Conservation (phyloP, 2,888 invertebrate species). For the Torymus aiolomorphi region DNA sequence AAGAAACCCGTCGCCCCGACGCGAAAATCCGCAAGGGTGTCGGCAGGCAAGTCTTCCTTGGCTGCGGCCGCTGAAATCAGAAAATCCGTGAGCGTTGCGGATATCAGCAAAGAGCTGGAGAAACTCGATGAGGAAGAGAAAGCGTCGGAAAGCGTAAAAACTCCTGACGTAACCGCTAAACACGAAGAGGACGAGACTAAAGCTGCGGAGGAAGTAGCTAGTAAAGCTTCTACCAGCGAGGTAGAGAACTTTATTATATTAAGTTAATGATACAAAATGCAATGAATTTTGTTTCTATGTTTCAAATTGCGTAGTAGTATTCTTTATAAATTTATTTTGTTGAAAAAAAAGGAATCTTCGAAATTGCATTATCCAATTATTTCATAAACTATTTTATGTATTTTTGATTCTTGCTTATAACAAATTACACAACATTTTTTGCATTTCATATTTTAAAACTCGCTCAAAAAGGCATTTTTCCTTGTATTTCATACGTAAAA, state of each 20-base stretch:
- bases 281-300: too few species aligned
- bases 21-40: constrained; percentile 48
- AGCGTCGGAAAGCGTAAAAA: constrained; percentile 36
- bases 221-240: constrained; percentile 26
- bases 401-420: too few species aligned
- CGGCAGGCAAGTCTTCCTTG: constrained; percentile 20
- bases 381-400: too few species aligned
- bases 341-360: too few species aligned
- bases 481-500: too few species aligned
- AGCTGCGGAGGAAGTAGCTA: constrained; percentile 11
- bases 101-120: constrained; percentile 45
- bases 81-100: constrained; percentile 21
- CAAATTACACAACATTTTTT: too few species aligned
- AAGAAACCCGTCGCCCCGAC: constrained; percentile 33
- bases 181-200: constrained; percentile 28
- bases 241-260: constrained; percentile 3
- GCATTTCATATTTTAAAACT: too few species aligned
- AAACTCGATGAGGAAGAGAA: constrained; percentile 43
- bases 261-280: neutral
- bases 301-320: too few species aligned
- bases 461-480: too few species aligned
- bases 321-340: too few species aligned
- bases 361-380: too few species aligned
- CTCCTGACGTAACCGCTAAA: constrained; percentile 30
- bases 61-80: constrained; percentile 20